phyloP scores from a whole-genome alignment of 2,797 vertebrate genomes.

The Peromyscus melanophrys region DNA sequence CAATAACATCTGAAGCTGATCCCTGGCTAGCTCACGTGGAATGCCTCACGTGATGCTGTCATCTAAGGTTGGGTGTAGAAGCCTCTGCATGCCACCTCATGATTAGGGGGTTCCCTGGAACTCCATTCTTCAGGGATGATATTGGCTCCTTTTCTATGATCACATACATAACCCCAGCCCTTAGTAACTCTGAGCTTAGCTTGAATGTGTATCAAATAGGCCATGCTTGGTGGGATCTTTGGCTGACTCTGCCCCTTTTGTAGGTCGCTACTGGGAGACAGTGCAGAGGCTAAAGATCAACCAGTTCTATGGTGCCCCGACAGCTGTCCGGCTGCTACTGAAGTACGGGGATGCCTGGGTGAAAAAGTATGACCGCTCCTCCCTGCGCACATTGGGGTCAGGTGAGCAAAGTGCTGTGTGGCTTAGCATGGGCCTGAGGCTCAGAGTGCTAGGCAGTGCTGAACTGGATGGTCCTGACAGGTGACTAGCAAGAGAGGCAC shows the following conservation, averaged over 20 bases:
- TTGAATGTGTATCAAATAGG: not conserved
- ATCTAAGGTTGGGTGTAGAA: not conserved
- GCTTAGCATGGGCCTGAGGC: not conserved
- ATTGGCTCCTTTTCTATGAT: not conserved
- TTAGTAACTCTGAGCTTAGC: not conserved
- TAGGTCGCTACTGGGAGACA: conserved; percentile 98
- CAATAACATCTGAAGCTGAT: not conserved
- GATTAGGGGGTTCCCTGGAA: too few relatives aligned
- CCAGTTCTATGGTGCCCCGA: conserved; percentile 98
- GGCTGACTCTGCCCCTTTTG: conserved; percentile 46
- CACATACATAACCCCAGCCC: not conserved
- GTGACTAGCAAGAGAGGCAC: not conserved
- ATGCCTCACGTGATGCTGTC: not conserved
- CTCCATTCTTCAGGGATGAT: not conserved
- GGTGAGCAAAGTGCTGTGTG: conserved; percentile 88
- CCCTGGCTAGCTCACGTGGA: not conserved
- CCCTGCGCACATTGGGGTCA: conserved; percentile 95
- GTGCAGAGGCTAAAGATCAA: conserved; percentile 96
- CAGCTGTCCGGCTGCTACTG: conserved; percentile 95
- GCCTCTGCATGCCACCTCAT: not conserved
- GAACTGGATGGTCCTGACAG: not conserved
- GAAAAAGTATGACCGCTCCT: conserved; percentile 96
- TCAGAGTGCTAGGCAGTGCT: not conserved
- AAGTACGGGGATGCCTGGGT: conserved; percentile 97
- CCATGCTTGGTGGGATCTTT: not conserved